Base-by-base conservation (phyloP, 2,113 vertebrate genomes). In the Entomyzon cyanotis region DNA sequence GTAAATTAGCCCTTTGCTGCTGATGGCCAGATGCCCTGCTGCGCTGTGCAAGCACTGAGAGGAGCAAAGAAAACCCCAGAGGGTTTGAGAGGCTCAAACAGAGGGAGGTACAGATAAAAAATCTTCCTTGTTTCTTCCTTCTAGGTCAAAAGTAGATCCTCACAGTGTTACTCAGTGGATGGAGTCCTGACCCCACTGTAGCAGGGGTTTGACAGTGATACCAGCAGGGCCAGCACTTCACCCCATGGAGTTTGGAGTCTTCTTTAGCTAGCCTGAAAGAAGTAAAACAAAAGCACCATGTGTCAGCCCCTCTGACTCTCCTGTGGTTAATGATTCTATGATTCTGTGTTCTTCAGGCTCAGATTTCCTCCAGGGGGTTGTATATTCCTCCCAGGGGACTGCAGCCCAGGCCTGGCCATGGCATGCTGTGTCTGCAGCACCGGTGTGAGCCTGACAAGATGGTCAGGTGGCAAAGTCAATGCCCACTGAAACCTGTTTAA, bases 1-100 rank as follows among this genome's bases (percentile, higher is more conserved):
- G 75, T 94, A 81, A 95, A 96, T 88, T 69, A 90, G 22, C 55
- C 25, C 27, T 90, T 88, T 88, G 59, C 93, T 2, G 5, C 71
- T 75, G 85, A 75, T 74, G 63, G 85, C 82, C 95, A 86, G 82
- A 95, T 95, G 92, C 68, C 60, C 62, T 46, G 13, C 42, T 95
- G 82, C 0, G 0, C 87, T 88, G n/a, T 63, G 70, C 71, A 86
- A 93, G 94, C 70, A 47, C 53, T 62, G 79, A 87, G 67, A 47
- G 50, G 10, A 91, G 78, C 63, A 91, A 88, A 95, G 67, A 91
- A 95, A 94, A 91, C 15, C 55, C 47, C 63, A 21, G 80, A 91
- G 52, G 47, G 31, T 67, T 90, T 53, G 47, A 82, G 53, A 81
- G 76, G 50, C 56, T 94, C 78, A 90, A 7, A 78, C 47, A 81